These are phyloP conservation scores for Drosophila paranaensis DNA, from an alignment of 2,888 invertebrate species.

Conservation along the genomic window DNA sequence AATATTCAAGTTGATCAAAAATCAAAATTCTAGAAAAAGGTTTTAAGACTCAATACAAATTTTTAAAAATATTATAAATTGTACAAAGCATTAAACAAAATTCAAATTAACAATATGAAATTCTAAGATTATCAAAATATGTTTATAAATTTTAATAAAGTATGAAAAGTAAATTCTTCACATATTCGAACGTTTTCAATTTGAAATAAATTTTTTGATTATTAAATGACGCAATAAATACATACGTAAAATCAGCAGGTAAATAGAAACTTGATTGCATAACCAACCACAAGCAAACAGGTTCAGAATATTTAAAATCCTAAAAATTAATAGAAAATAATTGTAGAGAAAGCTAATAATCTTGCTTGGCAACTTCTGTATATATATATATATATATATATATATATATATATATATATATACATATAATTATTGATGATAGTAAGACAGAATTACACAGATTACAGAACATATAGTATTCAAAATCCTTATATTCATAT, in stretches of 20 bases:
- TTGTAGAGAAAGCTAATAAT: neutral
- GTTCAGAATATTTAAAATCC: neutral
- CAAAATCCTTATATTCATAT: neutral
- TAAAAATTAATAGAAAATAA: neutral
- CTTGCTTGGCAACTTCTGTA: constrained; percentile 4
- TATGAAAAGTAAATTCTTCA: neutral
- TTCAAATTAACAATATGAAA: too few species aligned
- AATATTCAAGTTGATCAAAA: too few species aligned
- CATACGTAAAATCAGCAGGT: neutral
- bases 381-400: neutral
- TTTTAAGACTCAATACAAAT: too few species aligned
- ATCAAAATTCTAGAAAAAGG: too few species aligned
- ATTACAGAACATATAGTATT: neutral
- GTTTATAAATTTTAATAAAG: neutral
- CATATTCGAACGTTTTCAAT: neutral
- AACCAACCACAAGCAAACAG: constrained; percentile 4
- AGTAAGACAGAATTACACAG: neutral
- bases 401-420: neutral
- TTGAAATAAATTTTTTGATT: neutral
- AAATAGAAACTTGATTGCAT: neutral
- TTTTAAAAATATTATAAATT: too few species aligned
- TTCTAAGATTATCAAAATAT: neutral
- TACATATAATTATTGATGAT: neutral
- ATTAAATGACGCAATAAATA: neutral
- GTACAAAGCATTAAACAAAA: too few species aligned